phyloP scores from a whole-genome alignment of 2,113 vertebrate species.

The Rhinopomastus cyanomelas region DNA sequence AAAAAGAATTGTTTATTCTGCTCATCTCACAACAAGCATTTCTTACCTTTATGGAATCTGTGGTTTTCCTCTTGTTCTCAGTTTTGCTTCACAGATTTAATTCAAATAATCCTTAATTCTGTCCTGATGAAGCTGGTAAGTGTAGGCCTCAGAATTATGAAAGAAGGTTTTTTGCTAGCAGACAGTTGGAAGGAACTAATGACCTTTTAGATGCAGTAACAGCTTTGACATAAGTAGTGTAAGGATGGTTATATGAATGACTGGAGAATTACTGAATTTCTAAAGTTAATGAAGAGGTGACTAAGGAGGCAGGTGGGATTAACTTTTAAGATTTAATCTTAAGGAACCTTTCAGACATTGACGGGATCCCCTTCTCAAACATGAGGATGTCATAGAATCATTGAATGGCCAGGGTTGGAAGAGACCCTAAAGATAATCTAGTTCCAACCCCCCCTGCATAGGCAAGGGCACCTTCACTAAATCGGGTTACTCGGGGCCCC shows the following conservation, averaged over 20 bases:
- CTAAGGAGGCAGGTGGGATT: neutral
- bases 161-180: neutral
- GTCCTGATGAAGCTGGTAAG: neutral
- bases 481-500: too few species aligned
- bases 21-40: neutral
- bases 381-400: too few species aligned
- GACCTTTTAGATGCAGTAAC: neutral
- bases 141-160: neutral
- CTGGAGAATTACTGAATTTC: neutral
- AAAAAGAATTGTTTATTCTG: neutral
- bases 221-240: neutral
- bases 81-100: neutral
- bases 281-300: neutral
- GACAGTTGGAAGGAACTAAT: neutral
- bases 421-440: too few species aligned
- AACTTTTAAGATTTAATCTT: neutral
- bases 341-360: neutral
- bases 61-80: conserved; percentile 12
- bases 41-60: neutral
- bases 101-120: neutral
- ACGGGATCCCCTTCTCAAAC: too few species aligned
- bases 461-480: too few species aligned
- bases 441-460: too few species aligned
- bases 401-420: too few species aligned
- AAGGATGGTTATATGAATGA: neutral